These are phyloP conservation scores for Porphyrio hochstetteri DNA, from an alignment of 2,113 vertebrate species.

Conservation along the genomic window DNA sequence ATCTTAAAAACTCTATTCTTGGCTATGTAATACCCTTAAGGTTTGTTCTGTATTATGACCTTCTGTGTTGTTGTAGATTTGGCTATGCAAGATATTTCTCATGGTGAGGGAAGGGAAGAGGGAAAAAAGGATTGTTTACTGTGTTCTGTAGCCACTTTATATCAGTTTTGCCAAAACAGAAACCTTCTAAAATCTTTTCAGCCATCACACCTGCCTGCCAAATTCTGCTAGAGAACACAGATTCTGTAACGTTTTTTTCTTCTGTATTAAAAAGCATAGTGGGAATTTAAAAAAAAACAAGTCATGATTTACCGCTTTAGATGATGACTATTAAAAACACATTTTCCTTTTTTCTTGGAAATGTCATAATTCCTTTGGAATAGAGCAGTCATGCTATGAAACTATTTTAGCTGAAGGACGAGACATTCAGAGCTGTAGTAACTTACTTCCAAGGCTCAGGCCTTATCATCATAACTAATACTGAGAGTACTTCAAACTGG, in stretches of 20 bases:
- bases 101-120: not conserved
- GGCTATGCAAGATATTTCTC: not conserved
- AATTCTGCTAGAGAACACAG: not conserved
- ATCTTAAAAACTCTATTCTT: not conserved
- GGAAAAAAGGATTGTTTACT: not conserved
- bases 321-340: not conserved
- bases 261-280: not conserved
- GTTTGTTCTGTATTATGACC: not conserved
- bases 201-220: not conserved
- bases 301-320: not conserved
- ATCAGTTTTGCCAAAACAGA: not conserved
- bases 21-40: not conserved
- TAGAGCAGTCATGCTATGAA: not conserved
- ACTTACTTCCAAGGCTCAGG: not conserved
- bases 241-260: not conserved
- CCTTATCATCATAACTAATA: not conserved
- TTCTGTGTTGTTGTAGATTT: not conserved
- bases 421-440: slow-evolving; percentile 6
- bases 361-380: slow-evolving; percentile 33
- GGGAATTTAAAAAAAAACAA: not conserved
- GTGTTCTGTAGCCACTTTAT: not conserved
- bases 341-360: slow-evolving; percentile 1
- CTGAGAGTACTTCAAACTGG: not conserved
- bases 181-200: not conserved
- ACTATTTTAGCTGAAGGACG: slow-evolving; percentile 26